A percentile compares a stretch with the other conserved stretches of the same genome.
These are phyloP conservation scores for Phaonia tiefii DNA, from an alignment of 2,888 invertebrate genomes.

Conservation along the genomic window DNA sequence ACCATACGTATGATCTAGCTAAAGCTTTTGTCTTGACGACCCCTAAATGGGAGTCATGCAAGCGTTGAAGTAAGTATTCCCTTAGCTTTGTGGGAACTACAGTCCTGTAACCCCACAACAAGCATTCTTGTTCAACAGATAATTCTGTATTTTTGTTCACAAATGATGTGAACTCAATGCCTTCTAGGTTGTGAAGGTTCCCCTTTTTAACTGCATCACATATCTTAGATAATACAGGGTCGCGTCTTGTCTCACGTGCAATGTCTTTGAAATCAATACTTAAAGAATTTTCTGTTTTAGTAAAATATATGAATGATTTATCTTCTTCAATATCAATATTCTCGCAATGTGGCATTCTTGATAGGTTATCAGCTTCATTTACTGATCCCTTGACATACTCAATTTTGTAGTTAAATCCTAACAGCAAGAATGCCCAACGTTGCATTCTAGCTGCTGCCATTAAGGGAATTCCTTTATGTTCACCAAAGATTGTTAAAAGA, in stretches of 20 bases:
- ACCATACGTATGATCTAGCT: constrained; percentile 61
- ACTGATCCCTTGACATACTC: constrained; percentile 1
- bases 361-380: constrained; percentile 42
- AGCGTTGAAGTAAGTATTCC: neutral
- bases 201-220: neutral
- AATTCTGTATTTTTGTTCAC: constrained; percentile 68
- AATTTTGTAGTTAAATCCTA: constrained; percentile 28
- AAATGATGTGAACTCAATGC: constrained; percentile 31
- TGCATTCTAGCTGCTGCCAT: too few species aligned
- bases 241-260: neutral
- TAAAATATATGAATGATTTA: constrained; percentile 22
- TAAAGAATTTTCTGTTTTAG: neutral
- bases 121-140: constrained; percentile 68
- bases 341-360: constrained; percentile 29
- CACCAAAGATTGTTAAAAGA: constrained; percentile 51
- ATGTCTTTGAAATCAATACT: neutral
- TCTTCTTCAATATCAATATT: neutral
- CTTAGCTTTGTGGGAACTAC: constrained; percentile 13
- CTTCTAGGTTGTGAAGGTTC: neutral
- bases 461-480: too few species aligned
- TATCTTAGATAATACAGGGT: constrained; percentile 26
- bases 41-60: constrained; percentile 39
- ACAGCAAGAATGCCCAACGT: constrained; percentile 28
- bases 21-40: constrained; percentile 55
- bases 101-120: constrained; percentile 47